A percentile compares a stretch with the other conserved stretches of the same genome.
phyloP scores from a whole-genome alignment of 2,888 invertebrate genomes.

The Atethmia centrago region DNA sequence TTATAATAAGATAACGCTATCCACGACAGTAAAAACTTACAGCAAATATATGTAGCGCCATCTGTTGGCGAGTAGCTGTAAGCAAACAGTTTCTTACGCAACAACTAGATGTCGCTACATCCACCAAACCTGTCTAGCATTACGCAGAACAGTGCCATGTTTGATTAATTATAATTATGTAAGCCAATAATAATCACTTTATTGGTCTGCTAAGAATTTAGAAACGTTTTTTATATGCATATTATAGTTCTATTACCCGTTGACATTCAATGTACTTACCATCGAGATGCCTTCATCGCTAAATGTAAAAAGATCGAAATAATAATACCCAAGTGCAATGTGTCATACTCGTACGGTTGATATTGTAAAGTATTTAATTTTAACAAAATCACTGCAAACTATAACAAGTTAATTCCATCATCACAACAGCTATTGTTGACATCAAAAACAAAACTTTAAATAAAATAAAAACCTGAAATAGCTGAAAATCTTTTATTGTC shows the following conservation, averaged over 20 bases:
- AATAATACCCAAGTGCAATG: slow-evolving; percentile 42
- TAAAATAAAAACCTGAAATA: slow-evolving; percentile 83
- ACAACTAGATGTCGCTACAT: slow-evolving; percentile 62
- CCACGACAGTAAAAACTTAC: slow-evolving; percentile 50
- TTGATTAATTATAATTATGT: slow-evolving; percentile 57
- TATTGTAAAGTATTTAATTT: slow-evolving; percentile 29
- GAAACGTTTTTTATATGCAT: slow-evolving; percentile 55
- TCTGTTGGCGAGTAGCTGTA: slow-evolving; percentile 72
- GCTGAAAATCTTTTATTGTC: slow-evolving; percentile 81
- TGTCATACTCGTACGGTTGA: slow-evolving; percentile 16
- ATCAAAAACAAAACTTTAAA: slow-evolving; percentile 82
- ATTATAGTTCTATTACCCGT: slow-evolving; percentile 54
- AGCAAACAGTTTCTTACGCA: slow-evolving; percentile 29
- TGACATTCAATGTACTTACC: slow-evolving; percentile 60
- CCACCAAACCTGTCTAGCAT: slow-evolving; percentile 60
- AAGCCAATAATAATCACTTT: slow-evolving; percentile 50
- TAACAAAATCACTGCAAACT: slow-evolving; percentile 36
- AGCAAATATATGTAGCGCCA: slow-evolving; percentile 71
- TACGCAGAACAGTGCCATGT: slow-evolving; percentile 76
- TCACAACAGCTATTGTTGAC: slow-evolving; percentile 78
- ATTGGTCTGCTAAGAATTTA: slow-evolving; percentile 50
- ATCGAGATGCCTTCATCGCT: slow-evolving; percentile 45
- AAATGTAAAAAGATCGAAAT: slow-evolving; percentile 44
- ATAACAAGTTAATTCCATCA: slow-evolving; percentile 56
- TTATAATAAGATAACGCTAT: slow-evolving; percentile 63